Percentiles rank a stretch among this genome's conserved stretches.
Conservation (phyloP, 2,113 vertebrate genomes). For the Accipiter cooperii region DNA sequence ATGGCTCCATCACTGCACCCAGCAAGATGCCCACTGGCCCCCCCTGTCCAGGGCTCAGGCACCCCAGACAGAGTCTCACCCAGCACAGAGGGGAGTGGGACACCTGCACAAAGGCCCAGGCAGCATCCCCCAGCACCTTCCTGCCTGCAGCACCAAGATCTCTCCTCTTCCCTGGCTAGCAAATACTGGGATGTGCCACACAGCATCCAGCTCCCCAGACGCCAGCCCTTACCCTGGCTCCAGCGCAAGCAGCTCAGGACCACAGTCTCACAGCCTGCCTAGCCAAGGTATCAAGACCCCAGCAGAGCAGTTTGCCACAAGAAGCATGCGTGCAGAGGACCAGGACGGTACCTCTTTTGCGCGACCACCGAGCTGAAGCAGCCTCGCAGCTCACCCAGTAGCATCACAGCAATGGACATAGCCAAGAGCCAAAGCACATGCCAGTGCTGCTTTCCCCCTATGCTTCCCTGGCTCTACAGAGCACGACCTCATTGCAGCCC, state of each 20-base stretch:
- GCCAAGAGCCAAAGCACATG: rapidly evolving
- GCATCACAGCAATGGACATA: rapidly evolving
- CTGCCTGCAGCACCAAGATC: neutral
- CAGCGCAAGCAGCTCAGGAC: neutral
- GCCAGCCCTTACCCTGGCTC: neutral
- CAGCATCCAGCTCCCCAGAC: neutral
- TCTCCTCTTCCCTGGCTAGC: neutral
- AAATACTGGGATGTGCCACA: neutral
- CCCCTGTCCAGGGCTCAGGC: neutral
- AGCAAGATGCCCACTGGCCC: rapidly evolving
- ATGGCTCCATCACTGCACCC: neutral
- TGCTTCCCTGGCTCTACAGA: rapidly evolving
- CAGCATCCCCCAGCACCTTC: neutral
- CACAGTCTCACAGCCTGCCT: neutral
- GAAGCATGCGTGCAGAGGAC: rapidly evolving
- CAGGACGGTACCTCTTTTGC: neutral
- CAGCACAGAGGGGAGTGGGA: rapidly evolving
- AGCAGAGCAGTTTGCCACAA: neutral
- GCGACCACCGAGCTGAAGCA: neutral
- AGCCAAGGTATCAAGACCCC: neutral
- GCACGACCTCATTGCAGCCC: neutral
- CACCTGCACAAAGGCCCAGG: neutral
- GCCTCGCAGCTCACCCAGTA: neutral
- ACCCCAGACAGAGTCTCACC: neutral
- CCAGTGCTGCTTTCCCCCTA: rapidly evolving